A percentile compares a stretch with the other conserved stretches of the same genome.
Evolutionary conservation across 2,113 vertebrate genomes (phyloP).

Genomic region (Guaruba guarouba): DNA sequence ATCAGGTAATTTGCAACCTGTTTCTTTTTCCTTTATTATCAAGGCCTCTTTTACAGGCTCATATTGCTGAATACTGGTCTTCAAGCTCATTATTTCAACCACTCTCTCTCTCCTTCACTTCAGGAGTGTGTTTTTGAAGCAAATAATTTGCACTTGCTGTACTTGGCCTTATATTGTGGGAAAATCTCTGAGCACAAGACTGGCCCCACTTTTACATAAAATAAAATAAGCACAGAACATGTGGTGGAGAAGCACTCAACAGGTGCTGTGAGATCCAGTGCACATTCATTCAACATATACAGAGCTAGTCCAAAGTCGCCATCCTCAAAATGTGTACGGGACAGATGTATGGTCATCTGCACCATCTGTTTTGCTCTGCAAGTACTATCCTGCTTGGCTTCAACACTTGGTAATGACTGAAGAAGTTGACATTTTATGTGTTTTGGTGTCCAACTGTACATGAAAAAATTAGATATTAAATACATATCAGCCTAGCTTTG

Average conservation of each 20-base stretch:
- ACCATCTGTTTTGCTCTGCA: neutral
- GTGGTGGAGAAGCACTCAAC: neutral
- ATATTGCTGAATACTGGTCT: neutral
- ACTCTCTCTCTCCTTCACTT: neutral
- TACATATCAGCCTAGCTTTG: neutral
- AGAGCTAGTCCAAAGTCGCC: neutral
- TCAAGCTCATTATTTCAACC: neutral
- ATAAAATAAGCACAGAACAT: neutral
- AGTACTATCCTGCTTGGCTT: neutral
- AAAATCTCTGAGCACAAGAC: neutral
- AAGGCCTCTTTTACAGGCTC: neutral
- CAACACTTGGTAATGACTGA: neutral
- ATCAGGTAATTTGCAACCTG: neutral
- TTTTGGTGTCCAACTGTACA: neutral
- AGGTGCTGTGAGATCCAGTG: neutral
- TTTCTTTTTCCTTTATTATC: neutral
- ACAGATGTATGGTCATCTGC: neutral
- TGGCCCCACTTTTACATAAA: rapidly evolving
- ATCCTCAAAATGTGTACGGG: neutral
- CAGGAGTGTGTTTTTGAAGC: neutral
- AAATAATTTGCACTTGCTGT: neutral
- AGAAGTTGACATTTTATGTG: neutral
- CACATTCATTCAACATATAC: neutral
- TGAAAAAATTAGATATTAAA: neutral
- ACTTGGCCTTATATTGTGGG: neutral